A percentile compares a stretch with the other conserved stretches of the same genome.
These are phyloP conservation scores for Prionace glauca DNA, from an alignment of 2,797 vertebrate genomes.

Conservation along the genomic window DNA sequence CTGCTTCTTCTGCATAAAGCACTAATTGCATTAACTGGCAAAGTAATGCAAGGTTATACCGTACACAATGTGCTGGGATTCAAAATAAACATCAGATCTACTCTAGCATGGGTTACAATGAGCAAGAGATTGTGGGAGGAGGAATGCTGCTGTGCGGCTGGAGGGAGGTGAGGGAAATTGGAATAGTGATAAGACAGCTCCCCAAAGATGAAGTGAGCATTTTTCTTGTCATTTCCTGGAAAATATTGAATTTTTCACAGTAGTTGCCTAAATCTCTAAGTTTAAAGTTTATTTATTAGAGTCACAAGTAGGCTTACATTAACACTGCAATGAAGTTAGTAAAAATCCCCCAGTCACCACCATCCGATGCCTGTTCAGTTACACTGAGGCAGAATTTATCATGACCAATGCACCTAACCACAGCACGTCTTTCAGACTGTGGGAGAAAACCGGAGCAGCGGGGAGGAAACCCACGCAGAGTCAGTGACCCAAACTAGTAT, in stretches of 20 bases:
- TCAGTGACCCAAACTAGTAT: too few relatives aligned
- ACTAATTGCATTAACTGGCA: background rate
- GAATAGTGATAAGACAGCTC: background rate
- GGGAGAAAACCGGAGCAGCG: too few relatives aligned
- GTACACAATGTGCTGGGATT: background rate
- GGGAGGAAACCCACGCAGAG: too few relatives aligned
- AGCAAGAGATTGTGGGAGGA: background rate
- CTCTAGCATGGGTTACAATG: background rate
- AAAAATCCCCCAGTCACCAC: too few relatives aligned
- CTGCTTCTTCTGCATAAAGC: background rate
- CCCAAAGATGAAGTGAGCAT: background rate
- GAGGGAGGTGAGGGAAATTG: too few relatives aligned
- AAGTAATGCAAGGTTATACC: background rate
- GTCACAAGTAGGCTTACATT: too few relatives aligned
- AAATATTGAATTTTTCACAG: background rate
- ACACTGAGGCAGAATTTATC: too few relatives aligned
- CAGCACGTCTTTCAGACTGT: too few relatives aligned
- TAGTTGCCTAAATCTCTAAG: background rate
- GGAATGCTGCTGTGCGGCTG: background rate
- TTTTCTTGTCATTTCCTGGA: background rate
- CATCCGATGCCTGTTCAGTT: too few relatives aligned
- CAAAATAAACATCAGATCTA: background rate
- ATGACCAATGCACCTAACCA: too few relatives aligned
- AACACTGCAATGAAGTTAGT: too few relatives aligned
- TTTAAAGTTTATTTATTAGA: too few relatives aligned